A percentile compares a stretch with the other conserved stretches of the same genome.
Conservation (phyloP, 2,797 vertebrate species). For the Sylvia borin region DNA sequence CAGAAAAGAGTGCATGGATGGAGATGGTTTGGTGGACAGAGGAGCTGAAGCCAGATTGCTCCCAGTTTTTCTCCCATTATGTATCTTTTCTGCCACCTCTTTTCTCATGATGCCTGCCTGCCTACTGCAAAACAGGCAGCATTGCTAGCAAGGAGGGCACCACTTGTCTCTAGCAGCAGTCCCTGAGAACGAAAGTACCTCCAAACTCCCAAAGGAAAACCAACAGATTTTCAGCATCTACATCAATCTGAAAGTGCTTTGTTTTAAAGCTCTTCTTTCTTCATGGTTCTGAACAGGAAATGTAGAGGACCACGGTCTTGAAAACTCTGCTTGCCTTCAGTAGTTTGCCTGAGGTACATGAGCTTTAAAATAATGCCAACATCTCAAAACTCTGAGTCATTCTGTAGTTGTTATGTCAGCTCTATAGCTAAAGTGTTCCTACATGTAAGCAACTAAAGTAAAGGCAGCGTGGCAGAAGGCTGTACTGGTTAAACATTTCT, state of each 20-base stretch:
- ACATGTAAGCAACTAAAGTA: neutral
- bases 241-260: neutral
- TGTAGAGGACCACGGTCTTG: neutral
- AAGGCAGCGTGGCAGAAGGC: neutral
- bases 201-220: neutral
- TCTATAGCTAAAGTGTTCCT: neutral
- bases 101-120: neutral
- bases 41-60: neutral
- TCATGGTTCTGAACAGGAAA: neutral
- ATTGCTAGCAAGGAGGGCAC: neutral
- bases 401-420: neutral
- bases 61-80: neutral
- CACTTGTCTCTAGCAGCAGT: neutral
- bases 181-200: neutral
- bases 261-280: neutral
- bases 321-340: neutral
- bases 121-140: neutral
- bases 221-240: neutral
- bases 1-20: neutral
- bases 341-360: neutral
- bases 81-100: neutral
- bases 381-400: neutral
- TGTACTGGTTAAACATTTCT: neutral
- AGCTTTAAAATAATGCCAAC: neutral
- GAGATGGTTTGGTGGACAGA: neutral